Evolutionary conservation across 2,113 vertebrate genomes (phyloP).

Genomic region (Harpagus bidentatus): DNA sequence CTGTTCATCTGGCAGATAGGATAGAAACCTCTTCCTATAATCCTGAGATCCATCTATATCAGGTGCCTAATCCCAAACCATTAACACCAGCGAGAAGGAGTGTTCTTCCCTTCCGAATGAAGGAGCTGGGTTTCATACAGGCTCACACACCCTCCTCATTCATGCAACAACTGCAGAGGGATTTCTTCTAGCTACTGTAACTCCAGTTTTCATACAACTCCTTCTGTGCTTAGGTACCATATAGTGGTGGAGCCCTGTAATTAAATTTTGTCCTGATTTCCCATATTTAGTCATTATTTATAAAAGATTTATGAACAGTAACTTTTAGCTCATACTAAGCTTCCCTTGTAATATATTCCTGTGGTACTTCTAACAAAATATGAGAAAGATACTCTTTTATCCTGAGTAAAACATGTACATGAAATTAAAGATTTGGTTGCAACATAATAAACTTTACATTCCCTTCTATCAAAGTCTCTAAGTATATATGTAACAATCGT

Average conservation of each 20-base stretch:
- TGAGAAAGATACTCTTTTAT: not conserved
- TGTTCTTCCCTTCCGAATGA: not conserved
- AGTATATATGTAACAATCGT: not conserved
- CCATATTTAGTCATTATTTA: not conserved
- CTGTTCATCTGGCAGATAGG: not conserved
- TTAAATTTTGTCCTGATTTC: not conserved
- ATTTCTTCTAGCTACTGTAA: not conserved
- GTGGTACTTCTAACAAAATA: not conserved
- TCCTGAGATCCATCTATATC: not conserved
- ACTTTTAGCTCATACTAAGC: not conserved
- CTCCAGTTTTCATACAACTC: not conserved
- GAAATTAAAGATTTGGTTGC: not conserved
- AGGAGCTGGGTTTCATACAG: not conserved
- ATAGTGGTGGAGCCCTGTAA: not conserved
- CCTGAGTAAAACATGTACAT: not conserved
- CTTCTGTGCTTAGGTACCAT: not conserved
- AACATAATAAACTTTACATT: not conserved
- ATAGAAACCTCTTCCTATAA: not conserved
- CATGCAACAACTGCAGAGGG: not conserved
- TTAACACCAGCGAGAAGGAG: not conserved
- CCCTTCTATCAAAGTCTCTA: not conserved
- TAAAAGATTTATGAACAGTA: not conserved
- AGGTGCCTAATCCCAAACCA: not conserved
- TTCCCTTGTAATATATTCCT: not conserved
- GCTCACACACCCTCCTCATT: not conserved